A percentile compares a stretch with the other conserved stretches of the same genome.
These are phyloP conservation scores for Diorhabda elongata DNA, from an alignment of 1,140 invertebrate genomes.

Conservation along the genomic window DNA sequence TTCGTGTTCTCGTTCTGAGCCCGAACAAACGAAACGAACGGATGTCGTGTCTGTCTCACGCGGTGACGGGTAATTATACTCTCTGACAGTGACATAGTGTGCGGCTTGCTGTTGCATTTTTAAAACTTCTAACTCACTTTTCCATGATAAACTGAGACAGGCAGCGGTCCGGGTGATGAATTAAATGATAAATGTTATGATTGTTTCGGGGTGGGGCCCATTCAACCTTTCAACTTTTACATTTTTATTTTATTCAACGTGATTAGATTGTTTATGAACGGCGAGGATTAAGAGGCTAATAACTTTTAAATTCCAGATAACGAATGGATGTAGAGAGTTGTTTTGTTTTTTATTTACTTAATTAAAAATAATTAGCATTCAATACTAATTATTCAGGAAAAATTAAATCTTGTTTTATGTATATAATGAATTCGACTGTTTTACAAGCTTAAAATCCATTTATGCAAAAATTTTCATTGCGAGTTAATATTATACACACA, in stretches of 20 bases:
- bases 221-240: neutral
- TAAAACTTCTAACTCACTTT: constrained; percentile 30
- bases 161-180: constrained; percentile 6
- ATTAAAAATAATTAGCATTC: too few relatives aligned
- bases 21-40: constrained; percentile 35
- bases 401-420: too few relatives aligned
- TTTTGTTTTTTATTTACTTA: too few relatives aligned
- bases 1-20: constrained; percentile 4
- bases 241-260: neutral
- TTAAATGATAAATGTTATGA: constrained; percentile 16
- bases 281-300: neutral
- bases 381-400: too few relatives aligned
- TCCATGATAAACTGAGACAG: constrained; percentile 18
- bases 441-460: too few relatives aligned
- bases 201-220: constrained; percentile 2
- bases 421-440: too few relatives aligned
- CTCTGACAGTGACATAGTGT: constrained; percentile 46
- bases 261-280: neutral
- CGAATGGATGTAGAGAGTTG: too few relatives aligned
- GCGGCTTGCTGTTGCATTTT: constrained; percentile 42
- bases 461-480: too few relatives aligned
- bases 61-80: constrained; percentile 46
- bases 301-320: too few relatives aligned
- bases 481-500: too few relatives aligned
- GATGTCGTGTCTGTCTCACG: constrained; percentile 43